Conservation (phyloP, 2,113 vertebrate genomes). For the Gasterosteus aculeatus region DNA sequence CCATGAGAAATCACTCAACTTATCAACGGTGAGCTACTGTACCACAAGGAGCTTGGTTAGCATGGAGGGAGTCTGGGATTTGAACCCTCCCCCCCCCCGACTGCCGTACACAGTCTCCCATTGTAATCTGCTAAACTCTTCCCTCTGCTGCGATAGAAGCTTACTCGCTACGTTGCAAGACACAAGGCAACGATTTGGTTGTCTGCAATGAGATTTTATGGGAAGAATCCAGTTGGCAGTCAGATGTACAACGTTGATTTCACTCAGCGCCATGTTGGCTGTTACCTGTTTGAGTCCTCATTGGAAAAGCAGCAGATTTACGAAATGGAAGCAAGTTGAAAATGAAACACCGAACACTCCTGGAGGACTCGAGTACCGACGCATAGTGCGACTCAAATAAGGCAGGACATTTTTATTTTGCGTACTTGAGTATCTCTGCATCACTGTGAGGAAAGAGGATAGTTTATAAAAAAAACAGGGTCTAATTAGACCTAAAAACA, state of each 20-base stretch:
- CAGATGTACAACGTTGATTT: constrained; percentile 9
- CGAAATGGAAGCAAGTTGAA: constrained; percentile 13
- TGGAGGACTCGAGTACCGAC: constrained; percentile 4
- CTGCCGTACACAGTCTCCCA: constrained; percentile 50
- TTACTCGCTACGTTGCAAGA: constrained; percentile 32
- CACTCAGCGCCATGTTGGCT: constrained; percentile 17
- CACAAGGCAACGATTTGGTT: constrained; percentile 18
- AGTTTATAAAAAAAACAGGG: constrained; percentile 42
- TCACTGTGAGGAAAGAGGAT: constrained; percentile 36
- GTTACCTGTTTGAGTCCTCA: constrained; percentile 19
- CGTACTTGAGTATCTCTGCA: no score
- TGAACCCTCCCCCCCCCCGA: constrained; percentile 56
- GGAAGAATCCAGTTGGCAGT: constrained; percentile 33
- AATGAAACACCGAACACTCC: constrained; percentile 24
- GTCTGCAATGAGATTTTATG: constrained; percentile 19
- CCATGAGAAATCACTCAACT: constrained; percentile 79
- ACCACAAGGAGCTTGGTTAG: constrained; percentile 64
- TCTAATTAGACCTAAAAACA: constrained; percentile 56
- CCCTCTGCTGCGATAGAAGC: constrained; percentile 46
- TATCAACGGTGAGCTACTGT: constrained; percentile 79
- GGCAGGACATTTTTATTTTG: no score
- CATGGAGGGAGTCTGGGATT: constrained; percentile 51
- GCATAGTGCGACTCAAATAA: no score
- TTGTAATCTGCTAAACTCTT: constrained; percentile 58
- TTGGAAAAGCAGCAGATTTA: constrained; percentile 5